These are phyloP conservation scores for Alces alces DNA, from an alignment of 2,113 vertebrate genomes.

Conservation along the genomic window DNA sequence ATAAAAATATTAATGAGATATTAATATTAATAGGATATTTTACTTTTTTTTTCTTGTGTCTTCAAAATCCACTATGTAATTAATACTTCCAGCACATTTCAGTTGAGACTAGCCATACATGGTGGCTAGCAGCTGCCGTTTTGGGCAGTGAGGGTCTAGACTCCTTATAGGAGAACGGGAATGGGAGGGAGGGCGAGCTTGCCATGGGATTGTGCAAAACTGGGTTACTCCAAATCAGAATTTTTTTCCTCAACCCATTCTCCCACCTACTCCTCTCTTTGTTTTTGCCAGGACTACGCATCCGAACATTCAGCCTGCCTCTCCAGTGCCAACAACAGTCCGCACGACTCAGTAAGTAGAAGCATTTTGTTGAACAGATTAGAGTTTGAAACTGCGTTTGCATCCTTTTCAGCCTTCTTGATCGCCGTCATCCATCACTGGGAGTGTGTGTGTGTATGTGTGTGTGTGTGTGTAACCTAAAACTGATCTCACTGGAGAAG, in stretches of 20 bases:
- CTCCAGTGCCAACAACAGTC: slow-evolving; percentile 48
- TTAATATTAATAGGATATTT: slow-evolving; percentile 44
- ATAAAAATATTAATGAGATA: slow-evolving; percentile 44
- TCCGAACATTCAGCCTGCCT: slow-evolving; percentile 41
- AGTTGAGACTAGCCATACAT: accelerated
- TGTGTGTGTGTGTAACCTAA: background rate
- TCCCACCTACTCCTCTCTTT: too few relatives aligned
- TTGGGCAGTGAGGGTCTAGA: background rate
- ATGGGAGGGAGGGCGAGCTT: accelerated
- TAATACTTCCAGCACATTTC: background rate
- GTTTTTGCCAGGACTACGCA: slow-evolving; percentile 55
- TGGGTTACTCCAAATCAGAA: background rate
- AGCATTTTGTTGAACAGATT: slow-evolving; percentile 52
- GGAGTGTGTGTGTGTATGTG: background rate
- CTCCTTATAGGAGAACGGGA: background rate
- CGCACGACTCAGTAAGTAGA: slow-evolving; percentile 75
- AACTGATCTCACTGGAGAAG: slow-evolving; percentile 40
- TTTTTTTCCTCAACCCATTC: background rate
- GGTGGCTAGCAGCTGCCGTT: too few relatives aligned
- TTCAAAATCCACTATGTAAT: background rate
- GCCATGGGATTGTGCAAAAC: background rate
- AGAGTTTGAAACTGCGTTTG: slow-evolving; percentile 39
- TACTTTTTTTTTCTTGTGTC: background rate
- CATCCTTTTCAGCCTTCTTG: slow-evolving; percentile 9
- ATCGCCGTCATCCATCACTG: slow-evolving; percentile 25